phyloP scores from a whole-genome alignment of 2,113 vertebrate species.

The Trematocara macrostoma region DNA sequence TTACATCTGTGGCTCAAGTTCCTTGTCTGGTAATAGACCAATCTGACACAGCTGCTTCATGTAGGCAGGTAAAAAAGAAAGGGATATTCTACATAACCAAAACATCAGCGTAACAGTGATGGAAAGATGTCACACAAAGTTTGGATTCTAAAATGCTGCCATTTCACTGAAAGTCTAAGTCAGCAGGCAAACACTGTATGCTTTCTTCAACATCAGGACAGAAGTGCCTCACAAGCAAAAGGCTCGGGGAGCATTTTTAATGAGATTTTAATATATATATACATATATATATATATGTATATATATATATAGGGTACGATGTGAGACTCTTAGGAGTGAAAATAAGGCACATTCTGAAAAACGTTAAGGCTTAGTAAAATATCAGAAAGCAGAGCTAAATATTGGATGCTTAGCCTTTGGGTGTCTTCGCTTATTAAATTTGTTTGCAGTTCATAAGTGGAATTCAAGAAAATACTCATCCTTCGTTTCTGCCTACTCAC shows the following conservation, averaged over 20 bases:
- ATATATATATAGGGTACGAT: not conserved
- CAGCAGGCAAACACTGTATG: slow-evolving; percentile 29
- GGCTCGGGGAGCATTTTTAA: slow-evolving; percentile 41
- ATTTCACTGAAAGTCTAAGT: slow-evolving; percentile 13
- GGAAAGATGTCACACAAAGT: not conserved
- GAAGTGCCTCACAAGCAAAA: slow-evolving; percentile 65
- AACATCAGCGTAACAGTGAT: not conserved
- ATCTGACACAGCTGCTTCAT: not conserved
- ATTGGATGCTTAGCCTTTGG: not conserved
- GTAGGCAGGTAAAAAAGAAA: not conserved
- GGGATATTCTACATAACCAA: not conserved
- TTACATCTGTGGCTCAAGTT: slow-evolving; percentile 7
- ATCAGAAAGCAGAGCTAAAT: not conserved
- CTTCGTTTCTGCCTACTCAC: not conserved
- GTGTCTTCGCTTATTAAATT: slow-evolving; percentile 3
- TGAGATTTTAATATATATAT: not conserved
- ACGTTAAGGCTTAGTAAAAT: not conserved
- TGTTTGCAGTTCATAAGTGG: not conserved
- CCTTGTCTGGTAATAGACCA: not conserved
- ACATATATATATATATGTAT: not conserved
- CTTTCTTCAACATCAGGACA: slow-evolving; percentile 59
- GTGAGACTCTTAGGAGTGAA: not conserved
- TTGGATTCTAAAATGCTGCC: not conserved
- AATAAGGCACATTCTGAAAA: not conserved
- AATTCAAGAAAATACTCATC: not conserved